A percentile compares a stretch with the other conserved stretches of the same genome.
Conservation (phyloP, 2,113 vertebrate species). For the Cricetomys ansorgei region DNA sequence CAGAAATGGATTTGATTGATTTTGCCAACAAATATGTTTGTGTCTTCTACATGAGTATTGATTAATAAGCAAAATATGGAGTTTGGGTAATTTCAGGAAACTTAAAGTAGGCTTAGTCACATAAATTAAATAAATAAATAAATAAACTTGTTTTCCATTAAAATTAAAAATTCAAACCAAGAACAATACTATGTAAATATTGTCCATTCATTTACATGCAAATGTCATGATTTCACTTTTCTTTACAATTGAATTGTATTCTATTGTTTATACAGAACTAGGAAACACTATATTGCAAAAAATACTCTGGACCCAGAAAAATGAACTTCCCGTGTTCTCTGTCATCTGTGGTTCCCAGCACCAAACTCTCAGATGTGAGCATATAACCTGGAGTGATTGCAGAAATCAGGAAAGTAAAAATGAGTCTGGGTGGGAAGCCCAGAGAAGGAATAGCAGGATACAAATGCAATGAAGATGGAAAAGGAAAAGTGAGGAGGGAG, state of each 20-base stretch:
- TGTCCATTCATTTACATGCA: background rate
- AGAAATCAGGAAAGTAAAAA: background rate
- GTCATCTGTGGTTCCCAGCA: background rate
- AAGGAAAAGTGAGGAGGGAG: background rate
- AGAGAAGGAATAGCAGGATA: background rate
- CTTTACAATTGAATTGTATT: background rate
- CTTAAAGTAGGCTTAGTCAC: background rate
- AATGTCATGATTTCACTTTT: background rate
- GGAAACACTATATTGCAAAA: background rate
- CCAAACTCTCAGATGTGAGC: background rate
- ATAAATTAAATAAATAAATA: background rate
- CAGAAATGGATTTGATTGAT: background rate
- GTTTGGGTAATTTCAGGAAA: background rate
- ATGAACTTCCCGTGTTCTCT: background rate
- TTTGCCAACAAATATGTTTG: background rate
- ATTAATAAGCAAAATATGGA: background rate
- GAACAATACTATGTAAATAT: background rate
- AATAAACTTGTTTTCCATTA: background rate
- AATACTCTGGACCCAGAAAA: background rate
- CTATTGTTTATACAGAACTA: background rate
- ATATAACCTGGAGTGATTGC: background rate
- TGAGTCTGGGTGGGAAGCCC: background rate
- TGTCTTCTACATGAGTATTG: background rate
- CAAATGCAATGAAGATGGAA: background rate
- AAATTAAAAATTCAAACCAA: constrained; percentile 51